Evolutionary conservation across 1,140 invertebrate species (phyloP).

Genomic region (Drosophila neocordata): DNA sequence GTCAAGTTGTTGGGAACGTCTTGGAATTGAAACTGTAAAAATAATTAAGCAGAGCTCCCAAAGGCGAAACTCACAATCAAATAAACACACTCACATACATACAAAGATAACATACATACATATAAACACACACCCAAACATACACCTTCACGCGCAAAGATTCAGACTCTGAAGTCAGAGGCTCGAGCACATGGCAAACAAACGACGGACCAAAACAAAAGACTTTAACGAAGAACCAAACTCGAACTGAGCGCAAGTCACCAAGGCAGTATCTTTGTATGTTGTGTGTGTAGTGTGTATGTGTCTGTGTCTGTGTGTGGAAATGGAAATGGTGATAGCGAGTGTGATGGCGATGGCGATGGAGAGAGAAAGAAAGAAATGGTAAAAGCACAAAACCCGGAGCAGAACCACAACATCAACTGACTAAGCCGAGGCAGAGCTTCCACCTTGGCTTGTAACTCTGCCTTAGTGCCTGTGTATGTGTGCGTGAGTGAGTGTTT

Average conservation of each 20-base stretch:
- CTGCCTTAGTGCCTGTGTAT: neutral
- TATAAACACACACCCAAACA: neutral
- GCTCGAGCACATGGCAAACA: constrained; percentile 66
- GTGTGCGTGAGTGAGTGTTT: constrained; percentile 14
- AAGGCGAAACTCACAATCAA: constrained; percentile 55
- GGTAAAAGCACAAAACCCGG: constrained; percentile 58
- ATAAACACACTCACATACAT: neutral
- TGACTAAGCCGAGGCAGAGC: constrained; percentile 29
- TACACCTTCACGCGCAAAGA: neutral
- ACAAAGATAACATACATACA: neutral
- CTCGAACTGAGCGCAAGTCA: constrained; percentile 39
- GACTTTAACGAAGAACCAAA: constrained; percentile 80
- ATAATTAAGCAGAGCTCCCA: constrained; percentile 69
- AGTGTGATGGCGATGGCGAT: neutral
- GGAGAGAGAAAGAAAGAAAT: constrained; percentile 66
- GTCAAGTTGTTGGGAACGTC: constrained; percentile 50
- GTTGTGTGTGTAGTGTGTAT: neutral
- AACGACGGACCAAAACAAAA: constrained; percentile 75
- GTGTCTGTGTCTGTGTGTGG: constrained; percentile 21
- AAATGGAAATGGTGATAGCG: constrained; percentile 25
- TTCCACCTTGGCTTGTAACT: constrained; percentile 11
- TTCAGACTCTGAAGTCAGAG: constrained; percentile 28
- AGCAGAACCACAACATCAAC: constrained; percentile 29
- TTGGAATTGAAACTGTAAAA: constrained; percentile 67
- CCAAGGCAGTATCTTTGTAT: neutral